Base-by-base conservation (phyloP, 2,113 vertebrate genomes). In the Daphoenositta chrysoptera region DNA sequence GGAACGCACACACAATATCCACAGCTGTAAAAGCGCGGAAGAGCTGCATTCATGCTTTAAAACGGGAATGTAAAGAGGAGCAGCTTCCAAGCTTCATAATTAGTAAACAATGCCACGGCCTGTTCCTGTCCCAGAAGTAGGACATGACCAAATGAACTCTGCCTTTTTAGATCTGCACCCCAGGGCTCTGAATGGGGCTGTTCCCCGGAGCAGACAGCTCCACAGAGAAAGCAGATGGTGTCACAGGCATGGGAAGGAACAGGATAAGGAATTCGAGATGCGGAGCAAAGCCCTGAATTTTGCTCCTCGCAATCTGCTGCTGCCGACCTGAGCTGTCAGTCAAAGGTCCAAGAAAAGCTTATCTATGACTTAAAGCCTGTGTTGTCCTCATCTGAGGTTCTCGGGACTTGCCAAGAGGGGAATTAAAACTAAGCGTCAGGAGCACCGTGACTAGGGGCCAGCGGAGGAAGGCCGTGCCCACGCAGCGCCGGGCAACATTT, bases 21-120 rank as follows among this genome's bases (percentile, higher is more conserved):
- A 54, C 64, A 91, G 69, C 80, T 81, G 33, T 35, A 50, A 71
- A 70, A 63, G 50, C 28, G 15, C 30, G n/a, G 80, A 40, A 53
- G 23, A 77, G 64, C 60, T 39, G 68, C 64, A 54, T 70, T 87
- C 26, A 7, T 26, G 47, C 50, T 87, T 78, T 70, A 53, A 82
- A 69, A 28, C 16, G 42, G 13, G 9, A 40, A 72, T 88, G 24
- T 48, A 30, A 58, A 61, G 50, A 94, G 18, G 27, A 95, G 60
- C 83, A 50, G 72, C 47, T 72, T 73, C 54, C 57, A 88, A 37
- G 70, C 61, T 53, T 66, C 68, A 21, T 78, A 83, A 95, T 94
- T 84, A 81, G 39, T 50, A 42, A 94, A 95, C 83, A 96, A 91
- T 87, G 83, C 31, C n/a, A 11, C 11, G 60, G 83, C 80, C 76